A percentile compares a stretch with the other conserved stretches of the same genome.
phyloP scores from a whole-genome alignment of 1,140 invertebrate genomes.

The Chelonus insularis region DNA sequence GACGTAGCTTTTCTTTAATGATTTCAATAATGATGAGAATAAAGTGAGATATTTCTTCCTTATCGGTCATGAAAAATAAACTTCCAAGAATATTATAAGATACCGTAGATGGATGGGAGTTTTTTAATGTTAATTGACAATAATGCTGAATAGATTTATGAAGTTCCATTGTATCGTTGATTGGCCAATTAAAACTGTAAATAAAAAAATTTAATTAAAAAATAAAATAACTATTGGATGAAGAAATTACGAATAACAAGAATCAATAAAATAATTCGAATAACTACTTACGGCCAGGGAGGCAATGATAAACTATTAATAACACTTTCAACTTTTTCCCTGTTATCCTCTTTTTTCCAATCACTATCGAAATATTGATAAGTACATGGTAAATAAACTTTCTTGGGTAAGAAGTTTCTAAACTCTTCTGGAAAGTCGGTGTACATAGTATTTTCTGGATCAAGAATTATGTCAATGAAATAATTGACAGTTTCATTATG shows the following conservation, averaged over 20 bases:
- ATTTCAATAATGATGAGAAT: slow-evolving; percentile 48
- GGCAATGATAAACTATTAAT: slow-evolving; percentile 47
- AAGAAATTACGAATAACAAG: no score
- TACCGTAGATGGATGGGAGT: slow-evolving; percentile 34
- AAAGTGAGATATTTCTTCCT: slow-evolving; percentile 39
- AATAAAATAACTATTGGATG: neutral
- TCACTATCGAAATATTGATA: slow-evolving; percentile 63
- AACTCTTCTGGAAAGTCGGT: slow-evolving; percentile 62
- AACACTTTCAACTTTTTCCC: slow-evolving; percentile 38
- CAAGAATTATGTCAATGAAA: slow-evolving; percentile 64
- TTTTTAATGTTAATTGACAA: slow-evolving; percentile 39
- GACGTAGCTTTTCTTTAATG: slow-evolving; percentile 42
- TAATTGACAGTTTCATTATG: slow-evolving; percentile 69
- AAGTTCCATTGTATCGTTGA: slow-evolving; percentile 37
- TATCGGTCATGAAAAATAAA: slow-evolving; percentile 42
- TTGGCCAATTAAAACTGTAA: slow-evolving; percentile 51
- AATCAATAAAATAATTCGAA: no score
- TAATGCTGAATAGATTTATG: slow-evolving; percentile 40
- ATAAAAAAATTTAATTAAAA: slow-evolving; percentile 20
- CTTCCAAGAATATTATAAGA: slow-evolving; percentile 44
- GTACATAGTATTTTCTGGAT: slow-evolving; percentile 56
- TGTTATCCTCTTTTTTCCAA: slow-evolving; percentile 57
- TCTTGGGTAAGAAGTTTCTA: slow-evolving; percentile 50
- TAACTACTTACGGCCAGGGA: slow-evolving; percentile 46
- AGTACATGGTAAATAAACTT: slow-evolving; percentile 51